Base-by-base conservation (phyloP, 2,797 vertebrate genomes). In the Distichodus sexfasciatus region DNA sequence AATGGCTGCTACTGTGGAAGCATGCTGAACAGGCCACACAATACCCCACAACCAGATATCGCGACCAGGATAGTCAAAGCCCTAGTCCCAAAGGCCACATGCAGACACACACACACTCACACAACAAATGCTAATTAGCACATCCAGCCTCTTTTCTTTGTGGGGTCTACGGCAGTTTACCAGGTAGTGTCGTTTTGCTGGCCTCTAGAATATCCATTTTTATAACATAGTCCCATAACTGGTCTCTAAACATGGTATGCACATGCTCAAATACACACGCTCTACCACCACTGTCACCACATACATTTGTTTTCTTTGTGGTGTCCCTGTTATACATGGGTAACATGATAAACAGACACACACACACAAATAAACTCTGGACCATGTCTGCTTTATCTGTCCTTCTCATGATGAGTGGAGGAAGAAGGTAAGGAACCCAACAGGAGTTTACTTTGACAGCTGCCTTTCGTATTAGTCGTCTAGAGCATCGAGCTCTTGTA, bases 401-500 rank as follows among this genome's bases (percentile, higher is more conserved):
- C 26, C 21, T 17, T 19, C 24, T 51, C 6, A 11, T 44, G 48
- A 68, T 47, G 26, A 31, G 31, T 10, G 6, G 38, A 14, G n/a
- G 11, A 44, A 10, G 66, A 15, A 3, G 17, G 35, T n/a, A n/a
- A n/a, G n/a, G 14, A 29, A 29, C 29, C 23, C 29, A 6, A 38
- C 12, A 19, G 4, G 31, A 26, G 33, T 1, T 2, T 9, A 47
- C 29, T 40, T 61, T 36, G 44, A 41, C 21, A 19, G 0, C 14
- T 36, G 43, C 64, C 19, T 19, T 48, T 33, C 62, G 40, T 58
- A 66, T 62, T 72, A 57, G 71, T 72, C 69, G 38, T 28, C 31
- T 36, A 43, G 40, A 54, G 47, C 43, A 33, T 73, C 73, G 74
- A 57, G 67, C 57, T 54, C n/a, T 47, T 46, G 26, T 51, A 72